A percentile compares a stretch with the other conserved stretches of the same genome.
Conservation (phyloP, 1,140 invertebrate species). For the Pygmarrhopalites habei region DNA sequence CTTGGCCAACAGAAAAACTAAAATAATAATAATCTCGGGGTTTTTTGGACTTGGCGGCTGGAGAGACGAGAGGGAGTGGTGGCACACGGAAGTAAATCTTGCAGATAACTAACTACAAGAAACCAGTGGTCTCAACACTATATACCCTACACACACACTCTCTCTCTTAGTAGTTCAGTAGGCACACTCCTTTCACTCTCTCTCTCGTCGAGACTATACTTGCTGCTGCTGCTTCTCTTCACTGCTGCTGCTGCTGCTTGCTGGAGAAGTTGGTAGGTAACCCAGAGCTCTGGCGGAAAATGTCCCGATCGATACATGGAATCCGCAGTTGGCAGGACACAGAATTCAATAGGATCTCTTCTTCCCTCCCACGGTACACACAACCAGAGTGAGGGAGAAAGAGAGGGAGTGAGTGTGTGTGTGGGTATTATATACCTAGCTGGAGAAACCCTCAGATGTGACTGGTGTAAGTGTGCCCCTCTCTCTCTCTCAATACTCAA, state of each 20-base stretch:
- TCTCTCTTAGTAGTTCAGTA: slow-evolving; percentile 8
- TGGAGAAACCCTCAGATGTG: no score
- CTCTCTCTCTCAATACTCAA: no score
- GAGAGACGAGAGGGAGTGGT: slow-evolving; percentile 1
- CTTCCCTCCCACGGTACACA: no score
- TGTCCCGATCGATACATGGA: slow-evolving; percentile 6
- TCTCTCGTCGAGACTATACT: not conserved
- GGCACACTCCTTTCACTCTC: not conserved
- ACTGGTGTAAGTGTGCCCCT: no score
- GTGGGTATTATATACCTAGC: not conserved
- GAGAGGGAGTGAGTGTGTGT: no score
- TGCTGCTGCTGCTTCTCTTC: no score
- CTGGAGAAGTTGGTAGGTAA: no score
- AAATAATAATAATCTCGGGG: not conserved
- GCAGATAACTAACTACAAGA: slow-evolving; percentile 19
- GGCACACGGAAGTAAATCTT: slow-evolving; percentile 17
- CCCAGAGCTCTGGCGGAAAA: slow-evolving; percentile 4
- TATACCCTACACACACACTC: slow-evolving; percentile 2
- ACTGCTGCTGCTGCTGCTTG: no score
- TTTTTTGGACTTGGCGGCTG: slow-evolving; percentile 1
- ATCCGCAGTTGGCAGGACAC: slow-evolving; percentile 17
- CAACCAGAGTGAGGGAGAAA: no score
- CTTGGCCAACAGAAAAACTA: not conserved
- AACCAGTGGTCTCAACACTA: not conserved
- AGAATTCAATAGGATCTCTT: slow-evolving; percentile 16